Conservation (phyloP, 2,113 vertebrate genomes). For the Salvelinus sp. region DNA sequence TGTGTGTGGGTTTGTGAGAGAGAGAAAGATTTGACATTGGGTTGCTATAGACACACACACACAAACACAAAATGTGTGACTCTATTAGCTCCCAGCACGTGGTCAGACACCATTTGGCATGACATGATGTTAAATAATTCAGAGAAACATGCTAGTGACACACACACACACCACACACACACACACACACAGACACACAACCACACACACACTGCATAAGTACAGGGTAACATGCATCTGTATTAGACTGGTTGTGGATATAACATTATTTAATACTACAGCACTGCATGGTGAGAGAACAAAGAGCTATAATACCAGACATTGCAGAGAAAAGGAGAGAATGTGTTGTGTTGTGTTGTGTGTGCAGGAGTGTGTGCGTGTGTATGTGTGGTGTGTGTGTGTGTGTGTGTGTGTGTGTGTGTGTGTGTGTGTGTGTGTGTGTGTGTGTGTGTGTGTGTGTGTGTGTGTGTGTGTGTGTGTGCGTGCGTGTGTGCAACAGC, state of each 20-base stretch:
- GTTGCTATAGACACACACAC: neutral
- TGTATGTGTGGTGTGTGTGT: neutral
- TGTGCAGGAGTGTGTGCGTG: neutral
- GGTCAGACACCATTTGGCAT: neutral
- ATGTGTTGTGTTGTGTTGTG: too few relatives aligned
- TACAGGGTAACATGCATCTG: too few relatives aligned
- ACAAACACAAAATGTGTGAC: neutral
- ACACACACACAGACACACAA: neutral
- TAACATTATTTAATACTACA: too few relatives aligned
- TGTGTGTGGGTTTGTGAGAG: constrained; percentile 6
- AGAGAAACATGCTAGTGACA: neutral
- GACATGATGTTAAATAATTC: neutral
- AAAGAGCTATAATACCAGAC: too few relatives aligned
- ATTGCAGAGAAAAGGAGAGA: too few relatives aligned
- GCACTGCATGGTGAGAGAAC: too few relatives aligned
- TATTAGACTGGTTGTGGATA: too few relatives aligned
- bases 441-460: neutral
- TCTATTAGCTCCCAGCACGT: neutral
- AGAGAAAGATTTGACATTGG: neutral
- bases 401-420: too few relatives aligned
- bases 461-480: neutral
- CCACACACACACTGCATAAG: too few relatives aligned
- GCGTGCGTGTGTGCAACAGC: neutral
- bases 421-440: neutral
- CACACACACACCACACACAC: neutral